Base-by-base conservation (phyloP, 1,140 invertebrate genomes). In the Cotesia chilonis region DNA sequence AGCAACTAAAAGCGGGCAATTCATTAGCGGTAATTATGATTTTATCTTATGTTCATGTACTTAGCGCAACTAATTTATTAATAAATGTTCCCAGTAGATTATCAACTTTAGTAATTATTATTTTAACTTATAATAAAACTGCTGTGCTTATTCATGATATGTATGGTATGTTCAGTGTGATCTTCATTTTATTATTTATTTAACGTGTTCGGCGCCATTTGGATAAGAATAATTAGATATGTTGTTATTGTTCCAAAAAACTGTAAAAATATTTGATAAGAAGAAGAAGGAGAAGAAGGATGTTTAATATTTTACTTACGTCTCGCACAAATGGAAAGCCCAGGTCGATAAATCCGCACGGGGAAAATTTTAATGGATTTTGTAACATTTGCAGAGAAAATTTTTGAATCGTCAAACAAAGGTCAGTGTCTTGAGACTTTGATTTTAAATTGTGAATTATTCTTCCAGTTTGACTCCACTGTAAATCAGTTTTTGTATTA, bases 371-470 rank as follows among this genome's bases (percentile, higher is more conserved):
- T 14, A 63, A 38, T 6, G 60, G 60, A 37, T 63, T 63, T 14
- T 63, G 60, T 10, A 63, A 37, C 7, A 63, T 37, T 38, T 63
- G 60, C 4, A 63, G 5, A 7, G 60, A 36, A 63, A 63, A 63
- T 63, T 63, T 28, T 37, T 38, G 60, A 63, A 63, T 63, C 10
- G 35, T 12, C 4, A n/a, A 28, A 37, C 28, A 10, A 37, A 37
- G 10, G 9, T 63, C 37, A 7, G 35, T 63, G 14, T 63, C 36
- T 14, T 63, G 9, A 63, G 35, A 63, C 37, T 37, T 1, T 12
- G 36, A n/a, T n/a, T 12, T 36, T n/a, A 63, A 37, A 37, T 38
- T 12, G 3, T 63, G 60, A 7, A 63, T 63, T 37, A 63, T 63
- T 63, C 37, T 12, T 3, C 35, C 35, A 3, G 60, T 63, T 37